phyloP scores from a whole-genome alignment of 2,888 invertebrate genomes.

The Machimus atricapillus region DNA sequence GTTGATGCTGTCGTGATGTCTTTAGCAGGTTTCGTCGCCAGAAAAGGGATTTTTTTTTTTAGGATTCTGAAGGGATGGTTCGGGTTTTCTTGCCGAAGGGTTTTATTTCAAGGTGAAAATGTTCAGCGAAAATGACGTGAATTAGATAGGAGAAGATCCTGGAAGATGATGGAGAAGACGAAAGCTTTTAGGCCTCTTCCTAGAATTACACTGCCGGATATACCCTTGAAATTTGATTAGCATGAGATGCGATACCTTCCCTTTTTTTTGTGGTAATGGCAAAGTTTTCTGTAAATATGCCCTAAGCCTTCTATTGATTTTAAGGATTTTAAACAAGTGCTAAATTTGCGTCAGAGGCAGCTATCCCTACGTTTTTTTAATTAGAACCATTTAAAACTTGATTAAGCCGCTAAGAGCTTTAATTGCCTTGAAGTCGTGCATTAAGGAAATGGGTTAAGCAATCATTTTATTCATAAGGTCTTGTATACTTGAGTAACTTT shows the following conservation, averaged over 20 bases:
- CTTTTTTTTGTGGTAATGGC: background rate
- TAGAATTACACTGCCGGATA: background rate
- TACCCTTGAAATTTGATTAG: background rate
- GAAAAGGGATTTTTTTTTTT: background rate
- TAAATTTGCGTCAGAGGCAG: background rate
- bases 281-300: background rate
- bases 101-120: background rate
- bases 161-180: background rate
- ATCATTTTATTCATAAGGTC: no score
- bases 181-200: background rate
- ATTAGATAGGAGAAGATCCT: background rate
- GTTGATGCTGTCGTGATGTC: background rate
- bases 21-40: background rate
- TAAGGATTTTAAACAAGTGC: background rate
- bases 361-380: background rate
- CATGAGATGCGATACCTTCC: background rate
- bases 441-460: no score
- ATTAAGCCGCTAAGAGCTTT: background rate
- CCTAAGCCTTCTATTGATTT: background rate
- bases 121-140: background rate
- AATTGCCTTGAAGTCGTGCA: background rate
- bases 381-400: background rate
- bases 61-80: background rate
- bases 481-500: no score
- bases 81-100: background rate